Evolutionary conservation across 30 jellyfish, hydroid and myxozoan species (phyloP).

Genomic region (Aurelia sp.): DNA sequence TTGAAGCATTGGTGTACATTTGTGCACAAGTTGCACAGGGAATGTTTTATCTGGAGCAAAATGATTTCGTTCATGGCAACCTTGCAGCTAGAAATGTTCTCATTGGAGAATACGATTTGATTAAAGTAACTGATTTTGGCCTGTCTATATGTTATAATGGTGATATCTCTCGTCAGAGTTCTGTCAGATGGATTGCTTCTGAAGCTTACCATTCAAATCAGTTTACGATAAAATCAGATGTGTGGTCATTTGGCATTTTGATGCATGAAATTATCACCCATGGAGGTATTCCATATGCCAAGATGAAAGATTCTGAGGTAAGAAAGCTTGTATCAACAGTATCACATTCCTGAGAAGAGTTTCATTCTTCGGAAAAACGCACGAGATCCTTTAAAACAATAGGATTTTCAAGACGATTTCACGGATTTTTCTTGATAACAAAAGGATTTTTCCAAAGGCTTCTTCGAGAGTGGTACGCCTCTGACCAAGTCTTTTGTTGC

Average conservation of each 20-base stretch:
- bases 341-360: no score
- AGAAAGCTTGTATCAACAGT: no score
- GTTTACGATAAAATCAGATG: slow-evolving; percentile 94
- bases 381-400: no score
- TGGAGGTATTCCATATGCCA: slow-evolving; percentile 97
- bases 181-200: slow-evolving; percentile 99
- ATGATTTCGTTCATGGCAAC: slow-evolving; percentile 88
- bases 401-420: no score
- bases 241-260: slow-evolving; percentile 97
- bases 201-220: slow-evolving; percentile 89
- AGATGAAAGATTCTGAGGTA: slow-evolving; percentile 95
- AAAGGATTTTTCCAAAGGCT: no score
- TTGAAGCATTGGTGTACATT: slow-evolving; percentile 73
- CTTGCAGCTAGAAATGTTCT: slow-evolving; percentile 95
- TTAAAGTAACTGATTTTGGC: slow-evolving; percentile 95
- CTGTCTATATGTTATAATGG: slow-evolving; percentile 90
- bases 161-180: slow-evolving; percentile 77
- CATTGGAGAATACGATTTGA: slow-evolving; percentile 80
- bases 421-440: no score
- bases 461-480: no score
- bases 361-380: no score
- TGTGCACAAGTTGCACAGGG: slow-evolving; percentile 95
- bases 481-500: no score
- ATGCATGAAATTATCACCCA: slow-evolving; percentile 92
- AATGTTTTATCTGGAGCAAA: slow-evolving; percentile 85